A percentile compares a stretch with the other conserved stretches of the same genome.
Conservation (phyloP, 2,113 vertebrate genomes). For the Nesogale talazaci region DNA sequence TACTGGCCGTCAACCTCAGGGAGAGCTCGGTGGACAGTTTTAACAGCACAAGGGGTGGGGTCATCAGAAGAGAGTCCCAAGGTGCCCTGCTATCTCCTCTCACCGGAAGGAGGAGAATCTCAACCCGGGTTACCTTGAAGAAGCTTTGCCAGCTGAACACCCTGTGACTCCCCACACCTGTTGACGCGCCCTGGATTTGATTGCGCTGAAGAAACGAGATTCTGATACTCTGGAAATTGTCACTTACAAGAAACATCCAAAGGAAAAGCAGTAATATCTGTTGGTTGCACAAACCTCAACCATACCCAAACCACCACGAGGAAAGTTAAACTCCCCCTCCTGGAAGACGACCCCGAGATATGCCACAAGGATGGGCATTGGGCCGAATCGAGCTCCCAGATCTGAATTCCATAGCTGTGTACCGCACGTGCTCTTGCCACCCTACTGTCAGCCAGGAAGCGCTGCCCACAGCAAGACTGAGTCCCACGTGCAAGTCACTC, state of each 20-base stretch:
- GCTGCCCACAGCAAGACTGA: not conserved
- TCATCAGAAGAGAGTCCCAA: not conserved
- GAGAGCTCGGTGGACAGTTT: no score
- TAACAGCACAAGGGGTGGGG: not conserved
- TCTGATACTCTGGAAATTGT: not conserved
- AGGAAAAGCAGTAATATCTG: not conserved
- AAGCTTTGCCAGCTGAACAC: not conserved
- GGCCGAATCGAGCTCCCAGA: not conserved
- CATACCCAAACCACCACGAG: not conserved
- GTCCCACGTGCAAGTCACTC: not conserved
- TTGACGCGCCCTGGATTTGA: not conserved
- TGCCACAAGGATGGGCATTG: not conserved
- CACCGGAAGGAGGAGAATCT: not conserved
- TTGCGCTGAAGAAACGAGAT: slow-evolving; percentile 2
- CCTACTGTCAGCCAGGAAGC: not conserved
- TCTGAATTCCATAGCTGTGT: not conserved
- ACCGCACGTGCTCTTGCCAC: not conserved
- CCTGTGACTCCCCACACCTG: slow-evolving; percentile 35
- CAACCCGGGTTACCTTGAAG: not conserved
- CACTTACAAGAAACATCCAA: not conserved
- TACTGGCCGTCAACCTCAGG: not conserved
- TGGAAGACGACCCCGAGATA: not conserved
- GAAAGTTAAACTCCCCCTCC: not conserved
- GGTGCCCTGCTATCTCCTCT: not conserved
- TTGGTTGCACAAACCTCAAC: not conserved